phyloP scores from a whole-genome alignment of 1,140 invertebrate species.

The Cherax destructor region DNA sequence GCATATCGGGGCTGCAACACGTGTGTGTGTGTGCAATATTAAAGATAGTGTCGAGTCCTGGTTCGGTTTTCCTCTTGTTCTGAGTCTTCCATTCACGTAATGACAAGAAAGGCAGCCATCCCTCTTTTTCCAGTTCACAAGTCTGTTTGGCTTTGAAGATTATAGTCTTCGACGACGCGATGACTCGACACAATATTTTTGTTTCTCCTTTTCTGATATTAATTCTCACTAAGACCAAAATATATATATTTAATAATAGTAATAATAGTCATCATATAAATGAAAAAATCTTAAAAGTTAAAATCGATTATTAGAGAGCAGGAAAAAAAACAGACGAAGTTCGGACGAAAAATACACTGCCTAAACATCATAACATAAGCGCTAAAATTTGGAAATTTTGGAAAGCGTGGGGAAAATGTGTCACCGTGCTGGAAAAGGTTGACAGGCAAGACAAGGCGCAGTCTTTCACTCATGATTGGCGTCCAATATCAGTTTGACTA shows the following conservation, averaged over 20 bases:
- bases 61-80: constrained; percentile 22
- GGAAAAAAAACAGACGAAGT: too few species aligned
- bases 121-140: constrained; percentile 48
- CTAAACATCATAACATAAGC: neutral
- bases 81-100: constrained; percentile 26
- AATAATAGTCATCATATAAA: neutral
- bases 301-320: too few species aligned
- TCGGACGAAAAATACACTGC: too few species aligned
- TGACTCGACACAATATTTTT: neutral
- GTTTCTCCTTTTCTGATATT: constrained; percentile 4
- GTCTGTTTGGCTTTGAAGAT: constrained; percentile 44
- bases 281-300: neutral
- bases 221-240: neutral
- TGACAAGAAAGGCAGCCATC: constrained; percentile 39
- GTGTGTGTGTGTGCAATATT: constrained; percentile 7
- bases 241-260: neutral
- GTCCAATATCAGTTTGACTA: constrained; percentile 63
- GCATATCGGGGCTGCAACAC: neutral
- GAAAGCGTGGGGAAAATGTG: constrained; percentile 6
- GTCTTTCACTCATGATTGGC: constrained; percentile 63
- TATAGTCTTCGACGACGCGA: constrained; percentile 49
- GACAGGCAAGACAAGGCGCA: constrained; percentile 46
- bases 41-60: constrained; percentile 29
- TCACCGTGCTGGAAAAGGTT: constrained; percentile 19
- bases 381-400: constrained; percentile 19